Conservation (phyloP, 1,140 invertebrate genomes). For the Alviniconcha marisindica region DNA sequence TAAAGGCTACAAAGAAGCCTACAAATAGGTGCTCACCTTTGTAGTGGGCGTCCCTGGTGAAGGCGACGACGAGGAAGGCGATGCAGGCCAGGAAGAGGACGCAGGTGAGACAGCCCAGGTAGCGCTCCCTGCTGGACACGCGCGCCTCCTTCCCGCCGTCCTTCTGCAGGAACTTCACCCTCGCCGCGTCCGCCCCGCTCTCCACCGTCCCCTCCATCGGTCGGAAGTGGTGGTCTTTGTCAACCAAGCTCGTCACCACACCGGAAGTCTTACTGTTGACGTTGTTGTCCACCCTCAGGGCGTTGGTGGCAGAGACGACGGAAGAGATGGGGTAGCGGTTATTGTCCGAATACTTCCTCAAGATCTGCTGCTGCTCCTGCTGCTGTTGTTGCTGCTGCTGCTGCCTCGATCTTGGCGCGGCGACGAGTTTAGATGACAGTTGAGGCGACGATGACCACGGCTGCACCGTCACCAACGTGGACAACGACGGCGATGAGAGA, state of each 20-base stretch:
- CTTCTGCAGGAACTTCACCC: neutral
- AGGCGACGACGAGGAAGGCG: slow-evolving; percentile 51
- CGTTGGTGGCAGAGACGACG: neutral
- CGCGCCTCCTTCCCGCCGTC: neutral
- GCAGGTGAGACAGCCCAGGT: slow-evolving; percentile 37
- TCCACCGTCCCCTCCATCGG: neutral
- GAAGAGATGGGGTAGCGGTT: neutral
- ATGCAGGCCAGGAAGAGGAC: slow-evolving; percentile 50
- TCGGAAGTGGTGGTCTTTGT: neutral
- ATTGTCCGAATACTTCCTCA: neutral
- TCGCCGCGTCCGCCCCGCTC: neutral
- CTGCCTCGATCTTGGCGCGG: too few relatives aligned
- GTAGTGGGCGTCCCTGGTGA: slow-evolving; percentile 38
- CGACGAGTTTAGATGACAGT: neutral
- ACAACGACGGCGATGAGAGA: neutral
- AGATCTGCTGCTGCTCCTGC: slow-evolving; percentile 2
- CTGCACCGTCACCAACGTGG: neutral
- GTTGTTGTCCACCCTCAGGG: neutral
- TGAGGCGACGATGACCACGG: neutral
- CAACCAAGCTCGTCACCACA: slow-evolving; percentile 5
- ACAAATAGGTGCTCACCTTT: slow-evolving; percentile 33
- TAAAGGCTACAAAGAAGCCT: slow-evolving; percentile 52
- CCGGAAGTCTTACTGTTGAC: neutral
- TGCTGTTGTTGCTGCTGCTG: neutral
- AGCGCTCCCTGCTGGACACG: slow-evolving; percentile 49